These are phyloP conservation scores for Graptemys geographica DNA, from an alignment of 2,797 vertebrate species.

Conservation along the genomic window DNA sequence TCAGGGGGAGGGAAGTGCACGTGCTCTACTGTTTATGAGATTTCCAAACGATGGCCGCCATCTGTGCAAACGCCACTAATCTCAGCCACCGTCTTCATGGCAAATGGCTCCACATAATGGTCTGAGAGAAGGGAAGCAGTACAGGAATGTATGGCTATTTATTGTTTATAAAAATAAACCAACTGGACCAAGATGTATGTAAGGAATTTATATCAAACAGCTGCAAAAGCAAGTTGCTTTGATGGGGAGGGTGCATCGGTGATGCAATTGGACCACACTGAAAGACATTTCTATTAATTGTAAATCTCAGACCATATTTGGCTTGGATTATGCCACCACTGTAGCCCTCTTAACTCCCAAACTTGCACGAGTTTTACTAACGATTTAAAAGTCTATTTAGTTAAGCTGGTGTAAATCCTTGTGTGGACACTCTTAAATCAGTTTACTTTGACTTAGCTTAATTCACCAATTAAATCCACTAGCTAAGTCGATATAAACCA, in stretches of 20 bases:
- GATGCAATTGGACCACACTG: conserved; percentile 90
- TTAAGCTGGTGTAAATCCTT: neutral
- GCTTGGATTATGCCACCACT: neutral
- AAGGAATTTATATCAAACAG: conserved; percentile 97
- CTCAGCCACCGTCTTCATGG: conserved; percentile 76
- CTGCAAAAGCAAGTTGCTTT: conserved; percentile 97
- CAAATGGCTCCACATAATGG: conserved; percentile 82
- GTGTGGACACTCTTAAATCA: conserved; percentile 11
- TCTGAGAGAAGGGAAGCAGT: conserved; percentile 81
- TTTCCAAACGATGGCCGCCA: conserved; percentile 85
- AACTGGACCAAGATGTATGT: conserved; percentile 93
- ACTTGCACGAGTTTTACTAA: conserved; percentile 19
- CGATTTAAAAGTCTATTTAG: neutral
- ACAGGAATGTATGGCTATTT: conserved; percentile 91
- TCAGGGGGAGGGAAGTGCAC: conserved; percentile 51
- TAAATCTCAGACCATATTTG: conserved; percentile 28
- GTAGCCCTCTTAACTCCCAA: conserved; percentile 34
- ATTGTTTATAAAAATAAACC: conserved; percentile 99
- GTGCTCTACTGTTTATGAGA: conserved; percentile 84
- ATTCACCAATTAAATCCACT: conserved; percentile 43
- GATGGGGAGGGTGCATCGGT: conserved; percentile 73
- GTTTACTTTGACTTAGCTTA: conserved; percentile 31
- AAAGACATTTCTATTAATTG: conserved; percentile 76
- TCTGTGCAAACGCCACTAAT: conserved; percentile 88
- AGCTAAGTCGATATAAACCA: conserved; percentile 51